These are phyloP conservation scores for Meriones unguiculatus DNA, from an alignment of 2,113 vertebrate genomes.

Conservation along the genomic window DNA sequence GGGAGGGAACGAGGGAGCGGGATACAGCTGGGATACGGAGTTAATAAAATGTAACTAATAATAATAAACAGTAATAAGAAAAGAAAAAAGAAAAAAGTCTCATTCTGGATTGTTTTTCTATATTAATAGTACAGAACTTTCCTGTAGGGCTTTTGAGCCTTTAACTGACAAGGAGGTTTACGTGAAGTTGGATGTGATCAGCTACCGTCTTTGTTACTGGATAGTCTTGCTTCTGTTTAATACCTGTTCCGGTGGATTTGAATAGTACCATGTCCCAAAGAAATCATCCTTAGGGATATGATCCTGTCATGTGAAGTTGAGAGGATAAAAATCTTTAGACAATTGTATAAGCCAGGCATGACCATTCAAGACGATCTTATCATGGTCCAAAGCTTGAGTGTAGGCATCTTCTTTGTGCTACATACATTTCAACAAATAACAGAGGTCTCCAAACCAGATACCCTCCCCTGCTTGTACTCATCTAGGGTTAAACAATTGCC, in stretches of 20 bases:
- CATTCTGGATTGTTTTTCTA: slow-evolving; percentile 41
- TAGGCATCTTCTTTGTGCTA: not conserved
- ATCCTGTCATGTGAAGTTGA: not conserved
- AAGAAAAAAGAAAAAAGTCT: too few species aligned
- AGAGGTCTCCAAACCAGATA: not conserved
- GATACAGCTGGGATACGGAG: too few species aligned
- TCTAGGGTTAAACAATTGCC: slow-evolving; percentile 7
- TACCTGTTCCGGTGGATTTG: not conserved
- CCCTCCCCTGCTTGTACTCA: not conserved
- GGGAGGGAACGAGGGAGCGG: too few species aligned
- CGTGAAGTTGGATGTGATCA: not conserved
- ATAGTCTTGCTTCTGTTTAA: not conserved
- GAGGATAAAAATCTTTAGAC: slow-evolving; percentile 10
- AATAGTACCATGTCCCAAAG: not conserved
- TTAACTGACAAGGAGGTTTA: not conserved
- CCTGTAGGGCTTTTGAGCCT: not conserved
- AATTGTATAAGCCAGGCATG: not conserved
- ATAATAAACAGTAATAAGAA: too few species aligned
- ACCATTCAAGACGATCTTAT: not conserved
- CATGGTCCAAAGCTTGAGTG: not conserved
- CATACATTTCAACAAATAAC: not conserved
- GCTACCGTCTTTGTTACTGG: not conserved
- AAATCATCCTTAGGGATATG: not conserved
- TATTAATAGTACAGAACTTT: not conserved
- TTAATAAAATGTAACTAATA: too few species aligned